phyloP scores from a whole-genome alignment of 1,140 invertebrate genomes.

The Cecropterus lyciades region DNA sequence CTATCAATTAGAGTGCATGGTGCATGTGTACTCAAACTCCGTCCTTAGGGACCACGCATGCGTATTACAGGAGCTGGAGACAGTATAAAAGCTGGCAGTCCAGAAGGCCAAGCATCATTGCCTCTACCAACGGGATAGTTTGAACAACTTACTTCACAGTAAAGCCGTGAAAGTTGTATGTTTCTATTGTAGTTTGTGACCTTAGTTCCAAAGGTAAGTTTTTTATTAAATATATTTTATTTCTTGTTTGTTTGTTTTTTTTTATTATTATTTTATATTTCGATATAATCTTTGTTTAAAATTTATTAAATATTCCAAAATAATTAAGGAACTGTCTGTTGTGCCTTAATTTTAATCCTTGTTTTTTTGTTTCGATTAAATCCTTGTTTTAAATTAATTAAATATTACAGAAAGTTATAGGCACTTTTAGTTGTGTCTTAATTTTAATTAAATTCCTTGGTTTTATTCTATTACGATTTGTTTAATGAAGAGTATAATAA shows the following conservation, averaged over 20 bases:
- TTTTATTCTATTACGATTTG: neutral
- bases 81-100: conserved; percentile 52
- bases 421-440: neutral
- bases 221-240: too few species aligned
- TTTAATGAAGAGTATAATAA: neutral
- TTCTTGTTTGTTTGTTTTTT: too few species aligned
- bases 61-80: conserved; percentile 29
- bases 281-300: too few species aligned
- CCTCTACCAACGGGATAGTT: conserved; percentile 48
- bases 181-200: conserved; percentile 27
- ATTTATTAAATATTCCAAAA: too few species aligned
- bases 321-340: too few species aligned
- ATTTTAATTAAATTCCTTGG: neutral
- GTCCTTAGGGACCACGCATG: conserved; percentile 55
- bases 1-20: conserved; percentile 52
- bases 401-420: neutral
- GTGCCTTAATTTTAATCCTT: too few species aligned
- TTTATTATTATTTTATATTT: neutral
- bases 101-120: conserved; percentile 45
- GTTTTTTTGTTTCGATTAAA: too few species aligned
- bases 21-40: conserved; percentile 43
- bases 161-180: conserved; percentile 29
- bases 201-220: conserved; percentile 17
- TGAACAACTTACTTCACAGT: conserved; percentile 13
- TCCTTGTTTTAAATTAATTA: too few species aligned